A percentile compares a stretch with the other conserved stretches of the same genome.
Conservation (phyloP, 1,140 invertebrate species). For the Hycleus phaleratus region DNA sequence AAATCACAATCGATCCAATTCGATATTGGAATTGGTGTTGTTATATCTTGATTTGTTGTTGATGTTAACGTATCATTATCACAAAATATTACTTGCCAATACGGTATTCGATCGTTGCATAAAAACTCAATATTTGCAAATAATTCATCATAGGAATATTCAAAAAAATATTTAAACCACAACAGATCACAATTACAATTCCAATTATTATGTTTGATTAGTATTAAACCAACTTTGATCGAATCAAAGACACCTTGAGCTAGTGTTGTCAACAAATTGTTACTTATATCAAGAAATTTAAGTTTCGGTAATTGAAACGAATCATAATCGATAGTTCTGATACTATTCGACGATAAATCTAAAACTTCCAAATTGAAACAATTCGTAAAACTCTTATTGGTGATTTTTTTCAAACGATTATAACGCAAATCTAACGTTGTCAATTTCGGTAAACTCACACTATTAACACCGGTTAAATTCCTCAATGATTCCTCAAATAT, state of each 20-base stretch:
- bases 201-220: constrained; percentile 7
- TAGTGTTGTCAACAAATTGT: constrained; percentile 7
- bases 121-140: background rate
- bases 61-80: no score
- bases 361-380: no score
- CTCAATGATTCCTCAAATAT: background rate
- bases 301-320: background rate
- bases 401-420: no score
- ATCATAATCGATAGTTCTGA: background rate
- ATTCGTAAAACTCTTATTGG: no score
- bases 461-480: constrained; percentile 3
- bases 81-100: constrained; percentile 7
- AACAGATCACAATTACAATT: constrained; percentile 13
- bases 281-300: background rate
- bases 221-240: background rate
- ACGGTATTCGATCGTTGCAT: background rate
- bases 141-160: background rate
- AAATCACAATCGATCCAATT: no score
- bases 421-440: background rate
- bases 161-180: constrained; percentile 16
- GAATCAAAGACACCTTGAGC: constrained; percentile 7
- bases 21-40: background rate
- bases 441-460: background rate
- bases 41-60: no score
- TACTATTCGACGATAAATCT: no score